These are phyloP conservation scores for Cyanoliseus patagonus DNA, from an alignment of 2,113 vertebrate genomes.

Conservation along the genomic window DNA sequence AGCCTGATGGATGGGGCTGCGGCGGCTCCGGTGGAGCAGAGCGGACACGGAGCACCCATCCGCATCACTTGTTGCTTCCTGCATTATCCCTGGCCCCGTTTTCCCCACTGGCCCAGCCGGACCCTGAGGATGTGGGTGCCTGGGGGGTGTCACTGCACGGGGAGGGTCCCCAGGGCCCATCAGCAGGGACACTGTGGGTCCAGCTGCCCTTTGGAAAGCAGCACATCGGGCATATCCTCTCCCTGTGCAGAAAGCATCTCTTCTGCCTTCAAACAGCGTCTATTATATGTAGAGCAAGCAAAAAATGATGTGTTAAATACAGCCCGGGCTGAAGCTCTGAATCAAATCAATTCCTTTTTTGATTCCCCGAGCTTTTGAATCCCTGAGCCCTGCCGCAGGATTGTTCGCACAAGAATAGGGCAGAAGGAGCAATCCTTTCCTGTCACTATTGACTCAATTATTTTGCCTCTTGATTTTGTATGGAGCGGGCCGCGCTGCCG, in stretches of 20 bases:
- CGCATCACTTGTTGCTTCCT: neutral
- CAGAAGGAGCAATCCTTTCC: constrained; percentile 61
- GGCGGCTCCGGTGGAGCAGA: neutral
- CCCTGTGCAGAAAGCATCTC: neutral
- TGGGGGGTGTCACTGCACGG: fast-evolving
- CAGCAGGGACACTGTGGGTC: fast-evolving
- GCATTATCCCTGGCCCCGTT: fast-evolving
- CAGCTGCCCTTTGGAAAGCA: neutral
- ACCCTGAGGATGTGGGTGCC: fast-evolving
- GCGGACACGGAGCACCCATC: neutral
- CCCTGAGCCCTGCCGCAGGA: constrained; percentile 30
- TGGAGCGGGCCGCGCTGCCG: neutral
- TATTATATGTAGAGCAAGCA: constrained; percentile 9
- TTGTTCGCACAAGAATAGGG: constrained; percentile 64
- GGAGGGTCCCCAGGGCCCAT: neutral
- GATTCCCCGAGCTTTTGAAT: constrained; percentile 56
- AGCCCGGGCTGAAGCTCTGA: constrained; percentile 25
- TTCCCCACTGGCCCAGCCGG: fast-evolving
- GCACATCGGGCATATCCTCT: neutral
- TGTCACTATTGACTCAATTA: constrained; percentile 57
- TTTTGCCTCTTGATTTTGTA: constrained; percentile 66
- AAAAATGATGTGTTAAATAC: constrained; percentile 28
- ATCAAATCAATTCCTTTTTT: constrained; percentile 62
- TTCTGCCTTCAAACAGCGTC: neutral
- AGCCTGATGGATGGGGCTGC: neutral